A percentile compares a stretch with the other conserved stretches of the same genome.
Conservation (phyloP, 2,888 invertebrate species). For the Clitarchus hookeri region DNA sequence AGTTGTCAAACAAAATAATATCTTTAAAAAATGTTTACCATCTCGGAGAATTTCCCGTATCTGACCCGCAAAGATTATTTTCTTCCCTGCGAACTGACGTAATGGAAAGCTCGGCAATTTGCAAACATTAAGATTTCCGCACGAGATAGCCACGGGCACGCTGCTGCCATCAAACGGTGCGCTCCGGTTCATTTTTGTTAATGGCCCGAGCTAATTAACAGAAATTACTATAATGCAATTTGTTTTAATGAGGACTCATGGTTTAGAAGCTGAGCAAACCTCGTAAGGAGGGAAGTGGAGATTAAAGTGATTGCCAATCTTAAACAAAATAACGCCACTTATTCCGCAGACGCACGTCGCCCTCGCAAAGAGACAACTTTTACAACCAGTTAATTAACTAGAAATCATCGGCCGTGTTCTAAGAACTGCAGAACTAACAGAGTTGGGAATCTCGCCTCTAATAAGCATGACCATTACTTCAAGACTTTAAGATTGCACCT, state of each 20-base stretch:
- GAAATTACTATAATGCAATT: slow-evolving; percentile 7
- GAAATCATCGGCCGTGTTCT: too few species aligned
- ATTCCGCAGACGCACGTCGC: neutral
- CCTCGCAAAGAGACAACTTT: neutral
- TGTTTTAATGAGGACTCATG: neutral
- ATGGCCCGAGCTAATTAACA: neutral
- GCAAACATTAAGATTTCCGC: slow-evolving; percentile 5
- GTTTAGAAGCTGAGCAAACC: neutral
- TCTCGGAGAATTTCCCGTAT: neutral
- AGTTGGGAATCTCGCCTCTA: too few species aligned
- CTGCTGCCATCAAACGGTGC: neutral
- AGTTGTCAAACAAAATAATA: too few species aligned
- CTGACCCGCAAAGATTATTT: neutral
- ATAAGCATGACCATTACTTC: neutral
- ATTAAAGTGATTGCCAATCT: neutral
- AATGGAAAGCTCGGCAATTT: neutral
- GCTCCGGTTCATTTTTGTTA: neutral
- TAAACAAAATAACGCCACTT: neutral
- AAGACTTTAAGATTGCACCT: too few species aligned
- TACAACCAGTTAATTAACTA: neutral
- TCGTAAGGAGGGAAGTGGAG: neutral
- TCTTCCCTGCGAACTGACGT: neutral
- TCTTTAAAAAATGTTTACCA: neutral
- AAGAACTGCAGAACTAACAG: too few species aligned
- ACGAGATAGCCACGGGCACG: neutral